Conservation (phyloP, 2,797 vertebrate species). For the Phrynocephalus forsythii region DNA sequence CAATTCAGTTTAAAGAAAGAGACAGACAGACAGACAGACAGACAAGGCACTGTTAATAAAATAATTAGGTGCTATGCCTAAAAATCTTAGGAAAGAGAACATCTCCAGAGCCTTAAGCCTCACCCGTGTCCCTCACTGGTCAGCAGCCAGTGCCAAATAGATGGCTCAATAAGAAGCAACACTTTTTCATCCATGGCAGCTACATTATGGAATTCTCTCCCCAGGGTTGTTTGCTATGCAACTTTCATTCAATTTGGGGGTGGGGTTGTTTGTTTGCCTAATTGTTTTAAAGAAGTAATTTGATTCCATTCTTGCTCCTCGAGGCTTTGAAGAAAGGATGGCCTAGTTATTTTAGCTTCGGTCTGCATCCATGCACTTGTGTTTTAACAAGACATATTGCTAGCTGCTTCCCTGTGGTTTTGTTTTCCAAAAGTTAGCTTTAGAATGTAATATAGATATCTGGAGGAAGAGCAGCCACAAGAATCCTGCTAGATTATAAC, state of each 20-base stretch:
- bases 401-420: background rate
- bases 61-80: no score
- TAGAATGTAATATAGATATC: background rate
- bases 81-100: background rate
- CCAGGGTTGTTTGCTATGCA: background rate
- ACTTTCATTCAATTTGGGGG: background rate
- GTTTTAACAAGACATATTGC: background rate
- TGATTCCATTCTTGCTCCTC: background rate
- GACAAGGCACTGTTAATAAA: background rate
- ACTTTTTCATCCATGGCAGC: background rate
- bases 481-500: background rate
- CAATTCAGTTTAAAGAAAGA: no score
- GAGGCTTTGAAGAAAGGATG: background rate
- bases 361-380: background rate
- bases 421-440: background rate
- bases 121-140: background rate
- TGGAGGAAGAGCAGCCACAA: background rate
- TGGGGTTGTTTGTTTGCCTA: background rate
- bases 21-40: no score
- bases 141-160: background rate
- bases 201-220: background rate
- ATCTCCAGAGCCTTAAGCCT: background rate
- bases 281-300: background rate
- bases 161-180: background rate
- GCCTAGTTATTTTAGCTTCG: background rate